A percentile compares a stretch with the other conserved stretches of the same genome.
These are phyloP conservation scores for Pentalonia nigronervosa DNA, from an alignment of 1,140 invertebrate genomes.

Conservation along the genomic window DNA sequence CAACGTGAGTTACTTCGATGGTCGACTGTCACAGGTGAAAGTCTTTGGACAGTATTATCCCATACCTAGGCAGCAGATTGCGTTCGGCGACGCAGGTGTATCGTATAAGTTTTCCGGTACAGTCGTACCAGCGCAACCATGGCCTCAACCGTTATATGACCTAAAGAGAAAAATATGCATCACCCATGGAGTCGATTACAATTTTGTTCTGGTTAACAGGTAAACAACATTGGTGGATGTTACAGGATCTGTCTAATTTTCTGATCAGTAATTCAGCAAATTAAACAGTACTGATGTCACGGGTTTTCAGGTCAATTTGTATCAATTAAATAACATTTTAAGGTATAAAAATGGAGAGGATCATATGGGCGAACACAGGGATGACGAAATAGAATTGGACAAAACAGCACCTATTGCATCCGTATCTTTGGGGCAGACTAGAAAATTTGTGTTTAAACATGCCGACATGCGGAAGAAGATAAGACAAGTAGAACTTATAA, in stretches of 20 bases:
- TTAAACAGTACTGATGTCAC: too few species aligned
- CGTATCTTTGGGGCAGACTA: slow-evolving; percentile 72
- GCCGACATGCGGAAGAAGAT: slow-evolving; percentile 66
- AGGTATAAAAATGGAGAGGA: slow-evolving; percentile 76
- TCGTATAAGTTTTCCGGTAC: slow-evolving; percentile 73
- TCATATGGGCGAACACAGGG: slow-evolving; percentile 77
- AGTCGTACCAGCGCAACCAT: slow-evolving; percentile 71
- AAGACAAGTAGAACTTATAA: slow-evolving; percentile 66
- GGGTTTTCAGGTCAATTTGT: neutral
- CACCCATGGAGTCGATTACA: slow-evolving; percentile 69
- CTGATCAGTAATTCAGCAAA: too few species aligned
- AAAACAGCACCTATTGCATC: slow-evolving; percentile 72
- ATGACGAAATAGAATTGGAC: slow-evolving; percentile 75
- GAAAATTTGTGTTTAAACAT: slow-evolving; percentile 75
- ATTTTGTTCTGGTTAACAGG: slow-evolving; percentile 79
- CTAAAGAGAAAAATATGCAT: slow-evolving; percentile 68
- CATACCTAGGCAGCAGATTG: slow-evolving; percentile 74
- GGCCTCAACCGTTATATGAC: slow-evolving; percentile 68
- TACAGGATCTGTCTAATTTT: neutral
- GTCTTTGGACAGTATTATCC: slow-evolving; percentile 75
- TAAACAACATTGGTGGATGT: slow-evolving; percentile 63
- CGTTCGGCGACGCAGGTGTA: slow-evolving; percentile 72
- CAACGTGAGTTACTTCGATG: slow-evolving; percentile 69
- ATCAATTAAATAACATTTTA: neutral
- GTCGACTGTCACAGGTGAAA: slow-evolving; percentile 69